Percentiles rank a stretch among this genome's conserved stretches.
phyloP scores from a whole-genome alignment of 2,888 invertebrate species.

The Hydraecia micacea region DNA sequence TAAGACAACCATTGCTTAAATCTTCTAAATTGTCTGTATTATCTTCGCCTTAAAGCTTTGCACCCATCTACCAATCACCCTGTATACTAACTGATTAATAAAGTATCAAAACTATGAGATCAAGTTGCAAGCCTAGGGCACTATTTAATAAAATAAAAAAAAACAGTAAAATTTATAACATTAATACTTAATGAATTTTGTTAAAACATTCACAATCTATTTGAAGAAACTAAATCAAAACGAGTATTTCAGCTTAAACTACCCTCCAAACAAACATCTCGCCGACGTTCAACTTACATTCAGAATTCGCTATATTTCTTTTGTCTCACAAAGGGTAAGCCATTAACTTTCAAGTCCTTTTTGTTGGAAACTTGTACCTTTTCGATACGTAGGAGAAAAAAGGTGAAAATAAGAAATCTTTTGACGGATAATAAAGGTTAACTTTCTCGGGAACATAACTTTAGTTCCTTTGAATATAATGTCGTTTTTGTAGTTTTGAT shows the following conservation, averaged over 20 bases:
- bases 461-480: conserved; percentile 44
- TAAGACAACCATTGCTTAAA: too few relatives aligned
- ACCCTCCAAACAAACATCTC: conserved; percentile 29
- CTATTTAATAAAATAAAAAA: too few relatives aligned
- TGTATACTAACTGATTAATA: too few relatives aligned
- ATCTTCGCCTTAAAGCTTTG: too few relatives aligned
- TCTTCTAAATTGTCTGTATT: too few relatives aligned
- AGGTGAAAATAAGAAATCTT: conserved; percentile 62
- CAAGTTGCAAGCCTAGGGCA: too few relatives aligned
- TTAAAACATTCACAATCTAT: not conserved
- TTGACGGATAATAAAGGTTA: conserved; percentile 58
- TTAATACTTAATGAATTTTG: not conserved
- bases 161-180: too few relatives aligned
- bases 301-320: conserved; percentile 52
- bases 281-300: conserved; percentile 36
- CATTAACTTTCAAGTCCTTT: conserved; percentile 64
- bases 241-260: not conserved
- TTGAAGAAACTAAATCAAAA: conserved; percentile 34
- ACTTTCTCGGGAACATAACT: conserved; percentile 39
- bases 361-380: conserved; percentile 57
- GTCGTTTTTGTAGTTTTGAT: conserved; percentile 33
- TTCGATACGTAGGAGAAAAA: conserved; percentile 47
- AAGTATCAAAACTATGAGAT: too few relatives aligned
- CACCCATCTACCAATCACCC: too few relatives aligned
- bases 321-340: conserved; percentile 61